Evolutionary conservation across 2,113 vertebrate genomes (phyloP), one percentile per base, ranked within the genome.

Genomic region (Osmerus eperlanus): DNA sequence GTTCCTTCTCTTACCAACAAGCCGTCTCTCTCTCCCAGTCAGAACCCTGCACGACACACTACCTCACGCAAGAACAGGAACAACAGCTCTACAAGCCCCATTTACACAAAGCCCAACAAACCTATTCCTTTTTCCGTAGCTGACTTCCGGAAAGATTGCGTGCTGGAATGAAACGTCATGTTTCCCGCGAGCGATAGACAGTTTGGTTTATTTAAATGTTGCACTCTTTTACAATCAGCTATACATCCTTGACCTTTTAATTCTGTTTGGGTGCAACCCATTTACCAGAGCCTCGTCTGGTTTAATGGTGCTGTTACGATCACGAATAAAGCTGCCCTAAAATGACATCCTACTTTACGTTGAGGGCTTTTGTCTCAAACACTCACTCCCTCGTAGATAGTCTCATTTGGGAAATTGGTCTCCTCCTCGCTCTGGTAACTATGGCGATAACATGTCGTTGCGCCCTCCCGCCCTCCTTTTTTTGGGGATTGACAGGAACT

Each of bases 1-100:
- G 60, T 2, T 16, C 62, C 74, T 75, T 78, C 69, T 79, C 74
- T 79, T 70, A 76, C 83, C 81, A 83, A 82, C 78, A 77, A 84
- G 72, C 15, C 73, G 63, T 28, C 9, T 56, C 11, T 4, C 53
- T 16, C 19, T 52, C 6, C 19, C 54, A 11, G 19, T 41, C 36
- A 12, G 29, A 28, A 41, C 21, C 23, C 25, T 51, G 21, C 41
- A 16, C 59, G 18, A 36, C 52, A 56, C 41, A 23, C 9, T 41
- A 1, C 14, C 21, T 21, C 18, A 13, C 41, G 12, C 16, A 12
- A 5, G 15, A 63, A 11, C 61, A n/a, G 3, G 15, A 12, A 1
- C 18, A n/a, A 14, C 23, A 61, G 28, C 59, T 61, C 4, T 23
- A 23, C 4, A 61, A 28, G 59, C 8, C 36, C 36, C 36, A 4